These are phyloP conservation scores for Chondrilla cf. caribensis DNA, from an alignment of 37 sponge, comb jelly and placozoan species.

Conservation along the genomic window DNA sequence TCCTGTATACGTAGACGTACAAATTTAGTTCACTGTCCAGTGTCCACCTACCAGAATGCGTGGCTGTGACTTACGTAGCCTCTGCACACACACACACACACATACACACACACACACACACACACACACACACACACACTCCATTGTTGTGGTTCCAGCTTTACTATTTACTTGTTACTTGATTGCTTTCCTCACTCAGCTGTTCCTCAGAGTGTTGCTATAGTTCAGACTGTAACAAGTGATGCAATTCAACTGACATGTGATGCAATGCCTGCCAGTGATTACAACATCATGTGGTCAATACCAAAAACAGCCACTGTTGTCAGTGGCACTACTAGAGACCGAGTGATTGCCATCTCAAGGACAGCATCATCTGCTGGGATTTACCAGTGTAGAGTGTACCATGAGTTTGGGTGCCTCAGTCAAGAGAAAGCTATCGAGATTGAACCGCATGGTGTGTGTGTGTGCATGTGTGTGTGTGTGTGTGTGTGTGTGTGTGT, in stretches of 20 bases:
- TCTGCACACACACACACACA: too few species aligned
- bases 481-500: slow-evolving; percentile 25
- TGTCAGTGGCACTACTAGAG: background rate
- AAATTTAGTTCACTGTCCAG: too few species aligned
- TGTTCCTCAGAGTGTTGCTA: background rate
- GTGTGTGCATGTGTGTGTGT: slow-evolving; percentile 5
- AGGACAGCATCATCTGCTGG: background rate
- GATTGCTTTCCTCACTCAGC: background rate
- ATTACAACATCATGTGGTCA: background rate
- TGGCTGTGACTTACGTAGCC: too few species aligned
- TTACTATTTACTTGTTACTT: too few species aligned
- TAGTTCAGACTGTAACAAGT: background rate
- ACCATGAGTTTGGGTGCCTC: background rate
- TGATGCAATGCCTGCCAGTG: background rate
- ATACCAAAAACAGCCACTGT: background rate
- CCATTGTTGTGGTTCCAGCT: too few species aligned
- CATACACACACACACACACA: too few species aligned
- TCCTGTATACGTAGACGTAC: too few species aligned
- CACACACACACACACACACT: too few species aligned
- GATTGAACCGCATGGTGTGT: background rate
- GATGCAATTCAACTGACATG: background rate
- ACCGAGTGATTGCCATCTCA: background rate
- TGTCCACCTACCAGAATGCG: too few species aligned
- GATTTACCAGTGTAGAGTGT: background rate
- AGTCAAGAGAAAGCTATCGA: background rate